A percentile compares a stretch with the other conserved stretches of the same genome.
Conservation (phyloP, 2,888 invertebrate species). For the Hyles lineata region DNA sequence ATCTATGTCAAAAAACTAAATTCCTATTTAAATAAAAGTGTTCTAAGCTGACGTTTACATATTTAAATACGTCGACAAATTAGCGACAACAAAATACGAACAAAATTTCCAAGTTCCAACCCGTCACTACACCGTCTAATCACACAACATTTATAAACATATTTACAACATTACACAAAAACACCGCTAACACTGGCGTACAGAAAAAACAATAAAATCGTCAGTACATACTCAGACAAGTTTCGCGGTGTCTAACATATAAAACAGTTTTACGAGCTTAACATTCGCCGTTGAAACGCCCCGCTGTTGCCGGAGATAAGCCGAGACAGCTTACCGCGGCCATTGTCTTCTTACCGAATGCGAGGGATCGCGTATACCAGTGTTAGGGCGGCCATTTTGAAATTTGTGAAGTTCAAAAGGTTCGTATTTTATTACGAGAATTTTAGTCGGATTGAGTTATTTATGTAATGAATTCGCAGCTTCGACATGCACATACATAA, state of each 20-base stretch:
- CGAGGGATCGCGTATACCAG: background rate
- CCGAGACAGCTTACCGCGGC: constrained; percentile 7
- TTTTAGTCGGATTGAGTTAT: background rate
- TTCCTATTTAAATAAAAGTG: too few relatives aligned
- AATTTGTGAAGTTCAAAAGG: background rate
- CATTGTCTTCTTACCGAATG: constrained; percentile 20
- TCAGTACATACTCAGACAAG: background rate
- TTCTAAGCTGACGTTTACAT: too few relatives aligned
- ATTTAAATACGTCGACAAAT: too few relatives aligned
- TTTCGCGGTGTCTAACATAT: constrained; percentile 30
- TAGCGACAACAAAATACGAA: too few relatives aligned
- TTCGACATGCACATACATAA: too few relatives aligned
- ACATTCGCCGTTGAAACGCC: constrained; percentile 35
- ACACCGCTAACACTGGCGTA: background rate
- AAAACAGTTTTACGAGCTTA: constrained; percentile 38
- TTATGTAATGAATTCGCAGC: background rate
- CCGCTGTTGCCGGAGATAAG: constrained; percentile 35
- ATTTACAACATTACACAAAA: background rate
- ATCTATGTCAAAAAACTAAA: too few relatives aligned
- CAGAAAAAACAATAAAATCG: background rate
- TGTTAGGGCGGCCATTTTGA: constrained; percentile 5
- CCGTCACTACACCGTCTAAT: background rate
- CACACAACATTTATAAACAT: background rate
- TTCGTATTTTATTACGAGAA: background rate
- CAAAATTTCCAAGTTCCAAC: too few relatives aligned